Evolutionary conservation across 2,797 vertebrate genomes (phyloP).

Genomic region (Lagorchestes hirsutus): DNA sequence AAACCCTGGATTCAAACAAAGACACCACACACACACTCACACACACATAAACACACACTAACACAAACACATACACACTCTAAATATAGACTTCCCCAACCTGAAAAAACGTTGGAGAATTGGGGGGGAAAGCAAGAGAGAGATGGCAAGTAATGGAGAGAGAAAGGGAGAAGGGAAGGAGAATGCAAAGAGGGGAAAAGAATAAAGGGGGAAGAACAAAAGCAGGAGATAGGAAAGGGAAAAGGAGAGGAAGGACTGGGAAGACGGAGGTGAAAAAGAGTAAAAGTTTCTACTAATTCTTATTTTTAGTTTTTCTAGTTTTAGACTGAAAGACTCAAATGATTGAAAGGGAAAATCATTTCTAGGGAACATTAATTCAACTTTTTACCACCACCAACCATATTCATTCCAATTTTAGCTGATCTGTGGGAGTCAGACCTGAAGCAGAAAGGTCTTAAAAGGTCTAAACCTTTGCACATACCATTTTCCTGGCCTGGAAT

Average conservation of each 20-base stretch:
- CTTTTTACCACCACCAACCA: conserved; percentile 52
- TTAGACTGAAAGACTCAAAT: background rate
- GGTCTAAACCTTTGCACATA: background rate
- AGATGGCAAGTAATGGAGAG: no score
- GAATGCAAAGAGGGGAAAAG: no score
- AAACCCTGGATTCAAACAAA: background rate
- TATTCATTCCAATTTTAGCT: conserved; percentile 61
- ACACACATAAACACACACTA: background rate
- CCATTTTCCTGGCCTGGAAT: conserved; percentile 15
- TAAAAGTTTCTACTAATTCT: background rate
- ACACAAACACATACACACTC: no score
- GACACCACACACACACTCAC: background rate
- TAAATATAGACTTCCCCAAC: background rate
- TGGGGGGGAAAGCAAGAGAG: background rate
- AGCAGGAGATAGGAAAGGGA: background rate
- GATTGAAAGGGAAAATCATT: conserved; percentile 26
- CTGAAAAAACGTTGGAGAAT: background rate
- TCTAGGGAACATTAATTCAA: conserved; percentile 41
- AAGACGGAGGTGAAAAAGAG: background rate
- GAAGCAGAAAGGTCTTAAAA: conserved; percentile 27
- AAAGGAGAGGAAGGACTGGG: background rate
- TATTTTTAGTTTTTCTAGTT: background rate
- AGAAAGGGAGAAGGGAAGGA: background rate
- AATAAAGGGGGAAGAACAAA: no score
- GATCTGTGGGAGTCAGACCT: conserved; percentile 59